A percentile compares a stretch with the other conserved stretches of the same genome.
Conservation (phyloP, 2,113 vertebrate genomes). For the Syrmaticus mikado region DNA sequence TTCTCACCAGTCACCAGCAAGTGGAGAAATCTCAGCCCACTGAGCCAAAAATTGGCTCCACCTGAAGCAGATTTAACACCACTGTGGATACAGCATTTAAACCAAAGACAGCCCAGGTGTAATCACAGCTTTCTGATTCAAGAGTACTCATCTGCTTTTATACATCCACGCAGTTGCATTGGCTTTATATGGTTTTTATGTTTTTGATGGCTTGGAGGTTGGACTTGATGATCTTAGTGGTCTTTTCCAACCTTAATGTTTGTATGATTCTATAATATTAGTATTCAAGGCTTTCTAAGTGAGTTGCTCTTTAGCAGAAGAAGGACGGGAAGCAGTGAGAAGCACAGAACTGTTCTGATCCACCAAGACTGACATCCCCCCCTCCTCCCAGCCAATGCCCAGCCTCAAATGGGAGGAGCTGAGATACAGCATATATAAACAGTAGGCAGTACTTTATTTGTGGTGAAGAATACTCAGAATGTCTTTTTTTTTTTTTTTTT, state of each 20-base stretch:
- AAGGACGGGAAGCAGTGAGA: neutral
- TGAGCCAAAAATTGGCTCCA: fast-evolving
- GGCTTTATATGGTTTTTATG: no score
- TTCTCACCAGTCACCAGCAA: neutral
- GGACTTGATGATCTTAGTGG: no score
- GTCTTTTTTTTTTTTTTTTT: no score
- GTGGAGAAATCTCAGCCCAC: neutral
- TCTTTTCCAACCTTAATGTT: no score
- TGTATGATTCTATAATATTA: no score
- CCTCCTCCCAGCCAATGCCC: neutral
- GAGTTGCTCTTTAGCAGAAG: neutral
- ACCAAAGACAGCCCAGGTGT: neutral
- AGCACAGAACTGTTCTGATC: neutral
- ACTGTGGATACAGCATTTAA: neutral
- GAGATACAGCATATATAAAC: neutral
- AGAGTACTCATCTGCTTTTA: fast-evolving
- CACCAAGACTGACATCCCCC: neutral
- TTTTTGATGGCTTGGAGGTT: no score
- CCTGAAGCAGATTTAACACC: neutral
- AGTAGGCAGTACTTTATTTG: neutral
- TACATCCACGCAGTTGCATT: no score
- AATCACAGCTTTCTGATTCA: neutral
- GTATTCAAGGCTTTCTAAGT: neutral
- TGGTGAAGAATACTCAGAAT: neutral
- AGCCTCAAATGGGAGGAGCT: neutral